Conservation (phyloP, 2,797 vertebrate genomes). For the Myotis planiceps region DNA sequence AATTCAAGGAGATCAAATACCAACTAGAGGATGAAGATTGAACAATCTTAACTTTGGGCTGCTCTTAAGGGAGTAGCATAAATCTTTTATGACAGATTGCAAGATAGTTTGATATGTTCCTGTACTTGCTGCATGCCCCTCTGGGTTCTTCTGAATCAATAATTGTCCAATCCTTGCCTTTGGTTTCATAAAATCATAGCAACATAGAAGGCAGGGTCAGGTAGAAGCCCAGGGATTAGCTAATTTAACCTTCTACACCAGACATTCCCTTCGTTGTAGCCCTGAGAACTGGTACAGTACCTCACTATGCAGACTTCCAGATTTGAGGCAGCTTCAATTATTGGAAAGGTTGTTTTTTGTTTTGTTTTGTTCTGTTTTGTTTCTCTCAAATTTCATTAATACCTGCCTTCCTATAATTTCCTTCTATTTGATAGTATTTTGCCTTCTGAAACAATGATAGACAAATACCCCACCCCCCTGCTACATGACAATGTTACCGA, state of each 20-base stretch:
- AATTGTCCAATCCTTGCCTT: constrained; percentile 39
- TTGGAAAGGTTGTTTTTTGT: not conserved
- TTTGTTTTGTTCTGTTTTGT: not conserved
- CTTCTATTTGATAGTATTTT: not conserved
- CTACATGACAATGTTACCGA: not conserved
- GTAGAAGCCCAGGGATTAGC: not conserved
- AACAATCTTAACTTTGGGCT: not conserved
- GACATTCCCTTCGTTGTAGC: not conserved
- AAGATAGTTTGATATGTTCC: constrained; percentile 50
- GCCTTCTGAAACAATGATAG: not conserved
- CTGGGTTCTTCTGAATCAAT: constrained; percentile 56
- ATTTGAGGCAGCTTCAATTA: not conserved
- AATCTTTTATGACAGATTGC: constrained; percentile 52
- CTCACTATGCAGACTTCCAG: not conserved
- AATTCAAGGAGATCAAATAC: not conserved
- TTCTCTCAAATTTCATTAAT: not conserved
- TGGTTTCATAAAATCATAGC: constrained; percentile 48
- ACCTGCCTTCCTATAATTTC: not conserved
- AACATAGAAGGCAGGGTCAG: not conserved
- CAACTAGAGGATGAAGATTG: constrained; percentile 35
- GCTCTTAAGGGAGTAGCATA: constrained; percentile 25
- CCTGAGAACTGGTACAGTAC: not conserved
- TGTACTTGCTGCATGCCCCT: constrained; percentile 4
- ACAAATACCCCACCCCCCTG: not conserved
- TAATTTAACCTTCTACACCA: not conserved